Evolutionary conservation across 2,888 invertebrate species (phyloP).

Genomic region (Troides oblongomaculatus): DNA sequence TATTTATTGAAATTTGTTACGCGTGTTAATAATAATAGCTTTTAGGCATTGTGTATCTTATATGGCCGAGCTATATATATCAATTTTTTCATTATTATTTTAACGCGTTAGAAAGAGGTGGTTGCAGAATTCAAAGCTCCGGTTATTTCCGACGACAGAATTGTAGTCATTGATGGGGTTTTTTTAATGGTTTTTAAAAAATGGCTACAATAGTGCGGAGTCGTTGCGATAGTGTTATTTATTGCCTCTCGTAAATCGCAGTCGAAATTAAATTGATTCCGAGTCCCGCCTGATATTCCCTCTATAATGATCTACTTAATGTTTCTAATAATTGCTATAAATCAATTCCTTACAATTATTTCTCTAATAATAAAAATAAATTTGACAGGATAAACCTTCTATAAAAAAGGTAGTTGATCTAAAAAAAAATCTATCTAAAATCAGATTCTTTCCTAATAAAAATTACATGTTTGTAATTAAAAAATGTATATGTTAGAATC

Average conservation of each 20-base stretch:
- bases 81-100: background rate
- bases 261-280: constrained; percentile 72
- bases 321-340: constrained; percentile 59
- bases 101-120: constrained; percentile 54
- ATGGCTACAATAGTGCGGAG: constrained; percentile 70
- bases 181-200: constrained; percentile 78
- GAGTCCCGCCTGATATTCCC: constrained; percentile 61
- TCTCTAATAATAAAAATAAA: no score
- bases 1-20: constrained; percentile 78
- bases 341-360: background rate
- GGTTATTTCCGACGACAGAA: constrained; percentile 64
- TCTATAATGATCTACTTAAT: constrained; percentile 59
- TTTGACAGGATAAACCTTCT: no score
- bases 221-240: constrained; percentile 67
- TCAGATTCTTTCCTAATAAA: no score
- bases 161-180: constrained; percentile 72
- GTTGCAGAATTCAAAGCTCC: constrained; percentile 42
- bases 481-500: no score
- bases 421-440: no score
- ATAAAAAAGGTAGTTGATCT: no score
- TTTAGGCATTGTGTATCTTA: constrained; percentile 8
- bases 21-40: constrained; percentile 51
- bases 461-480: no score
- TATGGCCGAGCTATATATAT: background rate
- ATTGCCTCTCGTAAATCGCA: constrained; percentile 73